Conservation (phyloP, 2,888 invertebrate genomes). For the Mythimna ferrago region DNA sequence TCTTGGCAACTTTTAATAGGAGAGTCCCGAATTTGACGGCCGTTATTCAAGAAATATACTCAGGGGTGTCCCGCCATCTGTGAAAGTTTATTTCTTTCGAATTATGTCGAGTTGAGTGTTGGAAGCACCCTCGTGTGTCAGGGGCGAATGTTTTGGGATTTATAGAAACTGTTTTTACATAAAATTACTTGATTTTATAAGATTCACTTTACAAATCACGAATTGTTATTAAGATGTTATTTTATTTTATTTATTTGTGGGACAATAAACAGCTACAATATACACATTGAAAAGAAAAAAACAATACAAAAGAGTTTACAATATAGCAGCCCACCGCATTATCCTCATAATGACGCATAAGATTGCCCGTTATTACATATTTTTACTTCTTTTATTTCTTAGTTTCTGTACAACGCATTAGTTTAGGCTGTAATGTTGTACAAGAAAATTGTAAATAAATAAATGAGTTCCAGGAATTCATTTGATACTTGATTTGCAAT, state of each 20-base stretch:
- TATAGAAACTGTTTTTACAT: constrained; percentile 17
- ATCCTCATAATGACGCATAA: no score
- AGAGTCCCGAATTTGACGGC: constrained; percentile 86
- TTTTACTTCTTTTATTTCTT: no score
- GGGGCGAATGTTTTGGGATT: constrained; percentile 10
- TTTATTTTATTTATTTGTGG: no score
- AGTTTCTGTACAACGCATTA: no score
- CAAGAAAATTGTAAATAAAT: no score
- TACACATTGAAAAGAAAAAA: no score
- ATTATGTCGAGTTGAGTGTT: constrained; percentile 59
- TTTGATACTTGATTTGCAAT: not conserved
- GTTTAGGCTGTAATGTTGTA: no score
- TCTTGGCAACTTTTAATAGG: constrained; percentile 90
- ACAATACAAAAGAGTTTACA: no score
- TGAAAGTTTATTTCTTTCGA: constrained; percentile 80
- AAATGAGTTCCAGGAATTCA: not conserved
- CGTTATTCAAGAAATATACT: constrained; percentile 88
- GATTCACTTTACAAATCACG: not conserved
- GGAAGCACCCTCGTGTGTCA: constrained; percentile 33
- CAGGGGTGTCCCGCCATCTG: constrained; percentile 79
- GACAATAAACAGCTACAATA: no score
- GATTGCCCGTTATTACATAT: no score
- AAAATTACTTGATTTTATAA: constrained; percentile 4
- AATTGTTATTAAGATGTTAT: no score
- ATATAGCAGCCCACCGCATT: no score